Evolutionary conservation across 2,888 invertebrate species (phyloP), one percentile per base, ranked within the genome.

Genomic region (Hedychridium roseum): DNA sequence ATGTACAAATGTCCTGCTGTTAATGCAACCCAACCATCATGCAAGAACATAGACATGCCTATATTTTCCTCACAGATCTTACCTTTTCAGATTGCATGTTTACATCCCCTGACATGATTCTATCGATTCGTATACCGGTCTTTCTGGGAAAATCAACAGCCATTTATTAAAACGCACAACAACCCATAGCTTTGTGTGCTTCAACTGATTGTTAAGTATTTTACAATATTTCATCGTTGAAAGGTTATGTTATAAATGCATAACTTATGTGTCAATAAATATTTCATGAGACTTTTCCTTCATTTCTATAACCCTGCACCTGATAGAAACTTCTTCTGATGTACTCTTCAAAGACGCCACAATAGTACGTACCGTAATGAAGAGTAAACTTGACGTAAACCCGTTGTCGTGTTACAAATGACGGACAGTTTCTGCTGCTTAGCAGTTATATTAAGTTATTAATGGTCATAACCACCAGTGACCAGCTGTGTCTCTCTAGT

Each of bases 61-160:
- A 37, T 37, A 28, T 38, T 36, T 20, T 32, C 3, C 20, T 5
- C 9, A 15, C n/a, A n/a, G 16, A 12, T 60, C 53, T 23, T 70
- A 77, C 76, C 73, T 73, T 74, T 20, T 71, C 75, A 21, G 71
- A 65, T 44, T 71, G 73, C 72, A 71, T 74, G 52, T 70, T 77
- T 41, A 74, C 68, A 32, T 76, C 76, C 16, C 64, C 58, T 11
- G 76, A 76, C 76, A 76, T 75, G 21, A 60, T 64, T 59, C 7
- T 20, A 27, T 46, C 11, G n/a, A 6, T 4, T 2, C n/a, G 17
- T 18, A 6, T 18, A 17, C 5, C 6, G 12, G 3, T 12, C 4
- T 31, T 12, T 15, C 11, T 20, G 36, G 40, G 36, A 50, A 17
- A 35, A 12, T 11, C 31, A 35, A 26, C 27, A 30, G 36, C 35